Evolutionary conservation across 2,113 vertebrate species (phyloP), one percentile per base, ranked within the genome.

Genomic region (Clarias magur): DNA sequence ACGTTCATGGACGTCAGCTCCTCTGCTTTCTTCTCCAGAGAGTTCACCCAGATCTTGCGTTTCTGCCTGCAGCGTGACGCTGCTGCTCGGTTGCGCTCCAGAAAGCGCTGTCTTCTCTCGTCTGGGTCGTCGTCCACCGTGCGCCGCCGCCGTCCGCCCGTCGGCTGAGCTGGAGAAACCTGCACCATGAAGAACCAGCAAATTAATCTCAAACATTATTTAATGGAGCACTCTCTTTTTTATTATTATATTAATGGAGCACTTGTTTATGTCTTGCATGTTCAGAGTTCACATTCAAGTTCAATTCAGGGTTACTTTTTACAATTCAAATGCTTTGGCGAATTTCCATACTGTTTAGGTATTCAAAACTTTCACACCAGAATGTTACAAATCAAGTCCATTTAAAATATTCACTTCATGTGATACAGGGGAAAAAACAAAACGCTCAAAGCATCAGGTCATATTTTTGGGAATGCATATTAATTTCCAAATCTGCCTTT

Each of bases 1-100:
- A 98, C 96, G 90, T 99, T 99, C 91, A 98, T 95, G 90, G 91
- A 94, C 30, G 95, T 96, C 82, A 99, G 97, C 88, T 99, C 98
- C 94, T 99, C 98, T 0, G 98, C 98, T 84, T 99, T 99, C 92
- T 98, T 99, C 94, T 99, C 98, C 21, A 99, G 91, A 30, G 97
- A 99, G 16, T 90, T 96, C 68, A 99, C 98, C 98, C 98, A 99
- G 15, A 98, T 90, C 88, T 99, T 99, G 91, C 98, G 96, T 8
- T 99, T 99, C 91, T 99, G 98, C 3, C 98, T 96, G 94, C 98
- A 99, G 72, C 97, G 98, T 0, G 98, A 99, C 0, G 98, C 98
- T 0, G 98, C 98, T 0, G 98, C 98, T 1, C 98, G 94, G 92
- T 99, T 99, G 88, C 98, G 94, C 93, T 99, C 98, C 75, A 99